Base-by-base conservation (phyloP, 2,888 invertebrate species). In the Lamproptera curius region DNA sequence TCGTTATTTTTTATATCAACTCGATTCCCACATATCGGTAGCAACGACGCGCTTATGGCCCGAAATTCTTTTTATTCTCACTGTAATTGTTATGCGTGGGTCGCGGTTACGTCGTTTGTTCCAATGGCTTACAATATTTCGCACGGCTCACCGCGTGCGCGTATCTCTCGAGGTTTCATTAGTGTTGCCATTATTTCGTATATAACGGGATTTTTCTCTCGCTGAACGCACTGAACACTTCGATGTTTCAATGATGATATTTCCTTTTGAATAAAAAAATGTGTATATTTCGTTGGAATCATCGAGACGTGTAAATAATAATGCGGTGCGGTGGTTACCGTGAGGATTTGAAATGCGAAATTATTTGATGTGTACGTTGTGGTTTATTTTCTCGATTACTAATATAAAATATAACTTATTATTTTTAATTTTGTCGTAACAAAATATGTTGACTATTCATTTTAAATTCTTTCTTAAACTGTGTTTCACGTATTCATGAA, bases 131-230 rank as follows among this genome's bases (percentile, higher is more conserved):
- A 53, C 57, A 52, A 51, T 56, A 60, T 64, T 61, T 56, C 53
- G 61, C 56, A 65, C 62, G 65, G 58, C 62, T 63, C 56, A 53
- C 56, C 50, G 59, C 63, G 62, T 56, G 65, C 62, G 66, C 65
- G 61, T 64, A 58, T 61, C 76, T 65, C 65, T 53, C 42, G 70
- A 61, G 70, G 64, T 55, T 56, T 28, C 50, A 20, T 28, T 15
- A 49, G 43, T 43, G 53, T 39, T 50, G 45, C 36, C 16, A 48
- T 42, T 39, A 42, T 48, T 26, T 13, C 23, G n/a, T 33, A 8
- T 34, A 48, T 48, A 43, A 39, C 20, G 42, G 39, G 34, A 43
- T 43, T 48, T 46, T 48, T 38, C 34, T 39, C 26, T 20, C 20
- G 6, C 20, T 20, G 20, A 48, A 47, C 28, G 48, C 39, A 34